Evolutionary conservation across 2,797 vertebrate species (phyloP), one percentile per base, ranked within the genome.

Genomic region (Liasis olivaceus): DNA sequence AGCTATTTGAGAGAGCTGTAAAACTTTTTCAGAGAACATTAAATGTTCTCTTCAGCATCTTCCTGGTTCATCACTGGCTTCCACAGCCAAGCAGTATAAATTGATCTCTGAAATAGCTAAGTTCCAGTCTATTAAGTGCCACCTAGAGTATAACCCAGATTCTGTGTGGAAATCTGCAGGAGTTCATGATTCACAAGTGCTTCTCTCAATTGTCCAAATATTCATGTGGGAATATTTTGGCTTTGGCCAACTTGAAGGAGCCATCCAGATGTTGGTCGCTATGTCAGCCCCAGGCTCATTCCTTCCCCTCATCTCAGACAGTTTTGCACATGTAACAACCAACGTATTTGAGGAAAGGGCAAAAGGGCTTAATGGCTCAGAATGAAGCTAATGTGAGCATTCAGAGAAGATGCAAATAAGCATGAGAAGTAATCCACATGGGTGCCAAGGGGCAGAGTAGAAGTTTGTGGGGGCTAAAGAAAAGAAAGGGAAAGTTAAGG

Each of bases 61-160:
- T 15, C 58, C 8, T 12, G 31, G 59, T 64, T 28, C 64, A 62
- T 56, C 54, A 77, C 22, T 87, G 84, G n/a, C 26, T 84, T 87
- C 15, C 9, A 31, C 26, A 89, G 13, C n/a, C 63, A 58, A 60
- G 60, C 59, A 66, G 26, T 31, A 26, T 26, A 88, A 85, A 86
- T n/a, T 31, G 5, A 84, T 87, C 54, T 87, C 51, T 81, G 69
- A 87, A 84, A 42, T 36, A 81, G 85, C 1, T 72, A 17, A 2
- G 85, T 93, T 93, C 90, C 89, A 85, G 69, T 58, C 85, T 85
- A 93, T 92, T 93, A 92, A 90, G 6, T 92, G 85, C 31, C 85
- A 87, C 66, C 88, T 91, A 92, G 88, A 92, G 90, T 92, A 88
- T 24, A 85, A 93, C 88, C 84, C 86, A 91, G 87, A 81, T 85